Evolutionary conservation across 2,888 invertebrate species (phyloP).

Genomic region (Noctua janthe): DNA sequence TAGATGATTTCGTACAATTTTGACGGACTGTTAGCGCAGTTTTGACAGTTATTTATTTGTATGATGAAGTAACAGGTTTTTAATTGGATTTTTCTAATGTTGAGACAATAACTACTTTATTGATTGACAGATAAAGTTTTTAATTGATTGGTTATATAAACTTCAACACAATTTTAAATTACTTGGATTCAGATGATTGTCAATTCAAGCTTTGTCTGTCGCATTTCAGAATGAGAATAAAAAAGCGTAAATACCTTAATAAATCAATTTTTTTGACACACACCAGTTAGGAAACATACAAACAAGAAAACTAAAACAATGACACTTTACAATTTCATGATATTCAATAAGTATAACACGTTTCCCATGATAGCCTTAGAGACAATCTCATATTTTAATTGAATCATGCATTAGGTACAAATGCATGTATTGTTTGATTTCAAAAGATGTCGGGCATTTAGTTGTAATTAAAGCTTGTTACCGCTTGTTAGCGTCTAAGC

Average conservation of each 20-base stretch:
- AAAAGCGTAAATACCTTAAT: neutral
- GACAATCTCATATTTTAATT: neutral
- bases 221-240: neutral
- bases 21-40: neutral
- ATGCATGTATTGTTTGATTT: neutral
- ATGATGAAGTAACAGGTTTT: neutral
- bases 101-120: neutral
- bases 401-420: neutral
- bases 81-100: neutral
- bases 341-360: too few species aligned
- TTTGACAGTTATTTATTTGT: neutral
- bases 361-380: neutral
- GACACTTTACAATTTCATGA: too few species aligned
- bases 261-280: too few species aligned
- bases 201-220: neutral
- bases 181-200: neutral
- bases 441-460: neutral
- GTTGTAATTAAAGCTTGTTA: conserved; percentile 12
- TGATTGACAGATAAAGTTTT: neutral
- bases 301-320: too few species aligned
- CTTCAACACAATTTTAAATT: neutral
- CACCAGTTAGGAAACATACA: too few species aligned
- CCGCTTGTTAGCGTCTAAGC: neutral
- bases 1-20: neutral
- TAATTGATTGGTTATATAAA: neutral